phyloP scores from a whole-genome alignment of 2,113 vertebrate species.

The Dasypus novemcinctus region DNA sequence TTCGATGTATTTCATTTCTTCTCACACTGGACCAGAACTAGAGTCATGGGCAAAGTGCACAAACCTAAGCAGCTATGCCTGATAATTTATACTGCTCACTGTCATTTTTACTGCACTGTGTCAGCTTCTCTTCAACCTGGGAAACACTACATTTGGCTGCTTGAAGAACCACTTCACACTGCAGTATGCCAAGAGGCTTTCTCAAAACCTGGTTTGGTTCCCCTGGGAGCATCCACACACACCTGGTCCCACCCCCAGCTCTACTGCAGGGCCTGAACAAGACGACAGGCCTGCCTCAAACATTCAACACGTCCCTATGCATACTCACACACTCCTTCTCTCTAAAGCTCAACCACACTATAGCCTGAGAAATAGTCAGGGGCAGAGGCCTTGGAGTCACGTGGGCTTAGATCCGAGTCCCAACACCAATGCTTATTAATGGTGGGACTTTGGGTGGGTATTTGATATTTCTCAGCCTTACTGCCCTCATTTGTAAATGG shows the following conservation, averaged over 20 bases:
- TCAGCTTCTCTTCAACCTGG: background rate
- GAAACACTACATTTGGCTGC: background rate
- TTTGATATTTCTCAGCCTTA: background rate
- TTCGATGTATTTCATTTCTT: constrained; percentile 39
- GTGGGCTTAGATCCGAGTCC: background rate
- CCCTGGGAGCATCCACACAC: background rate
- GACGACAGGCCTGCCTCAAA: background rate
- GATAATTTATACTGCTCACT: constrained; percentile 8
- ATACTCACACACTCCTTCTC: background rate
- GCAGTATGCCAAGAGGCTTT: background rate
- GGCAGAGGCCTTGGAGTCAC: background rate
- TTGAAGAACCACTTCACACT: background rate
- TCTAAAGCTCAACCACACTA: background rate
- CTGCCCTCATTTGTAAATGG: background rate
- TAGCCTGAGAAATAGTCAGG: background rate
- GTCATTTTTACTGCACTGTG: background rate
- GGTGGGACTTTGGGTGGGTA: background rate
- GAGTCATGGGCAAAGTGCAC: background rate
- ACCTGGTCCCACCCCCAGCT: too few species aligned
- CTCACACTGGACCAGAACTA: background rate
- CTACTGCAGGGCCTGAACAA: background rate
- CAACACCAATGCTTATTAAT: background rate
- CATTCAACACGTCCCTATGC: too few species aligned
- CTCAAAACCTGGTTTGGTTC: background rate
- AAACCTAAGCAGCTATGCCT: background rate